Conservation (phyloP, 1,140 invertebrate genomes). For the Zelostemma sp. region DNA sequence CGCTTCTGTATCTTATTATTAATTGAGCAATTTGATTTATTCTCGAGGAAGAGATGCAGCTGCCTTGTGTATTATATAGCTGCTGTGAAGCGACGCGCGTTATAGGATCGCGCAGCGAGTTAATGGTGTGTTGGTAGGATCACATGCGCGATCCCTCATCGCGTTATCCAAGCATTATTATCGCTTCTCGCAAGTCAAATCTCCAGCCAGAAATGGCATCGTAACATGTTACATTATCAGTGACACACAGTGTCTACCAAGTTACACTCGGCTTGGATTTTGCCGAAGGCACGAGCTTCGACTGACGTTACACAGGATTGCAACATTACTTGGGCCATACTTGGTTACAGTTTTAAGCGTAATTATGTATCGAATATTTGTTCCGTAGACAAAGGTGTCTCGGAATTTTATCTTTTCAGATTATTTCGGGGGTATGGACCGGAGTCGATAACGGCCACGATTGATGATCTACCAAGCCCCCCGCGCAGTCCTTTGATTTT, state of each 20-base stretch:
- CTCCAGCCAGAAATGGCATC: constrained; percentile 40
- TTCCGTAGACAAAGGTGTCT: too few species aligned
- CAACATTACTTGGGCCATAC: too few species aligned
- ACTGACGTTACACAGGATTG: too few species aligned
- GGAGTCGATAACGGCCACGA: too few species aligned
- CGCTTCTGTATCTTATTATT: constrained; percentile 26
- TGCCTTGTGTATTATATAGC: constrained; percentile 20
- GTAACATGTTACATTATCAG: constrained; percentile 37
- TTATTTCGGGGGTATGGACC: too few species aligned
- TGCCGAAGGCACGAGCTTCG: background rate
- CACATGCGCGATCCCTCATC: constrained; percentile 26
- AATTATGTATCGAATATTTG: too few species aligned
- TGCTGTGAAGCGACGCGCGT: constrained; percentile 23
- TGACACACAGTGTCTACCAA: constrained; percentile 14
- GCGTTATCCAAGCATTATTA: constrained; percentile 38
- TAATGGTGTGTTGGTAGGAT: constrained; percentile 27
- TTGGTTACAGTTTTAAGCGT: too few species aligned
- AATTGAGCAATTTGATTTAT: constrained; percentile 32
- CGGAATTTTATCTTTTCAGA: too few species aligned
- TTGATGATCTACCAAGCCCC: too few species aligned
- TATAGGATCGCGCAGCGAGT: constrained; percentile 9
- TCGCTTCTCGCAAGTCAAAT: constrained; percentile 43
- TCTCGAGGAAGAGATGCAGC: constrained; percentile 20
- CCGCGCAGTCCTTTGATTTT: too few species aligned
- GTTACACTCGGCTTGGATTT: constrained; percentile 23